A percentile compares a stretch with the other conserved stretches of the same genome.
Conservation (phyloP, 2,888 invertebrate species). For the Scaptomyza tumidula region DNA sequence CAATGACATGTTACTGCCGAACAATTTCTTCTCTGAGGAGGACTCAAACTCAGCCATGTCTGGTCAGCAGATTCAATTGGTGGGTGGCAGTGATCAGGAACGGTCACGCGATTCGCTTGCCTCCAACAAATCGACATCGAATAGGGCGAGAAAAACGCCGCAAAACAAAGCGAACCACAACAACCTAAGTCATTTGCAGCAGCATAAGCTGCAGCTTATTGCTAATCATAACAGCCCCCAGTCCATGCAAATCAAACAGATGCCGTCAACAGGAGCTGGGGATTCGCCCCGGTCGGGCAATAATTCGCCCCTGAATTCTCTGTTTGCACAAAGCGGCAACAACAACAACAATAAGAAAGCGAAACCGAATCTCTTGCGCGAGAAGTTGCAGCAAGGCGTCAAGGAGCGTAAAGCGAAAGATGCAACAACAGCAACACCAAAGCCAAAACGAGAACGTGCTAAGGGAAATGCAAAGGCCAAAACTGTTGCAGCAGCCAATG, state of each 20-base stretch:
- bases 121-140: conserved; percentile 83
- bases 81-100: conserved; percentile 86
- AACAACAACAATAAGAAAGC: conserved; percentile 59
- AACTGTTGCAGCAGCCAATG: conserved; percentile 32
- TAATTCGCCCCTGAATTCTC: conserved; percentile 55
- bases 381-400: conserved; percentile 82
- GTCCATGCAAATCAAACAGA: conserved; percentile 38
- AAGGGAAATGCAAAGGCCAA: conserved; percentile 76
- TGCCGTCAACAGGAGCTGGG: conserved; percentile 10
- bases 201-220: conserved; percentile 42
- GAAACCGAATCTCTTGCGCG: conserved; percentile 81
- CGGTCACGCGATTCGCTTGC: conserved; percentile 85
- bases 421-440: conserved; percentile 52
- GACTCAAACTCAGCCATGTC: conserved; percentile 85
- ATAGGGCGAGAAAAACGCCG: conserved; percentile 60
- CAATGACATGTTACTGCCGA: conserved; percentile 71
- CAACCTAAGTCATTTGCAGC: conserved; percentile 30
- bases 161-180: conserved; percentile 44
- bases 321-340: conserved; percentile 8
- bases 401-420: conserved; percentile 80
- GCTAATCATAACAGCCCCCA: conserved; percentile 42
- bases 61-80: conserved; percentile 76
- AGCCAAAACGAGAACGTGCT: conserved; percentile 77
- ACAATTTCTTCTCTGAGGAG: conserved; percentile 83
- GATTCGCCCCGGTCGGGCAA: conserved; percentile 65